Evolutionary conservation across 2,113 vertebrate genomes (phyloP).

Genomic region (Psittacara wagleri): DNA sequence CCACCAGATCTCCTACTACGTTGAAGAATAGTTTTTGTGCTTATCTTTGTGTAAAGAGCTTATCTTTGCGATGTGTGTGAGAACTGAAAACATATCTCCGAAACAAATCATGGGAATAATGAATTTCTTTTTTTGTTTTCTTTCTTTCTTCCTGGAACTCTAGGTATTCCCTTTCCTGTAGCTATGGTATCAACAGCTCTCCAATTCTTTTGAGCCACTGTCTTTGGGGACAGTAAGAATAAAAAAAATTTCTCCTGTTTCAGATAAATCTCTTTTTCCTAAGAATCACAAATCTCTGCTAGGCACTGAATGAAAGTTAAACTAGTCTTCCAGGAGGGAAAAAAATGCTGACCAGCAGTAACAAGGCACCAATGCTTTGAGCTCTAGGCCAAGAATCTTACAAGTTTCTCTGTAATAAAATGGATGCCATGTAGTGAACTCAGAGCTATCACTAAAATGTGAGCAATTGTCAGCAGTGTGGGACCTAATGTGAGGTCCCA

Average conservation of each 20-base stretch:
- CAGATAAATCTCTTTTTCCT: background rate
- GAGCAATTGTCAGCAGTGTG: background rate
- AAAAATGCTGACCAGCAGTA: background rate
- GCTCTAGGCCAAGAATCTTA: background rate
- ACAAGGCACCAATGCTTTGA: background rate
- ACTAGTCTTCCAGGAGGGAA: background rate
- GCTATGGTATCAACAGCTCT: background rate
- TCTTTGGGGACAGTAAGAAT: background rate
- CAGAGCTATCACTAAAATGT: background rate
- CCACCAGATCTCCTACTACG: background rate
- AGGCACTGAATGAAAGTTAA: background rate
- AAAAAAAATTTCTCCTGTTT: background rate
- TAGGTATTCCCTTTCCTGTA: background rate
- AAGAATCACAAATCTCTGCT: background rate
- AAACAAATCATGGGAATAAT: background rate
- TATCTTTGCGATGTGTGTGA: constrained; percentile 39
- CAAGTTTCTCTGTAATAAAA: background rate
- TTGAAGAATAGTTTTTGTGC: constrained; percentile 55
- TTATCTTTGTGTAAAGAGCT: constrained; percentile 54
- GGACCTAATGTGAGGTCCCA: background rate
- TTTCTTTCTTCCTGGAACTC: background rate
- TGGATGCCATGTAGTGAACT: background rate
- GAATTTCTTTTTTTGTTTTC: background rate
- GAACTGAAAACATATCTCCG: constrained; percentile 41
- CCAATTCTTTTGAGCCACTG: background rate